Conservation (phyloP, 2,113 vertebrate genomes). For the Hemicordylus capensis region DNA sequence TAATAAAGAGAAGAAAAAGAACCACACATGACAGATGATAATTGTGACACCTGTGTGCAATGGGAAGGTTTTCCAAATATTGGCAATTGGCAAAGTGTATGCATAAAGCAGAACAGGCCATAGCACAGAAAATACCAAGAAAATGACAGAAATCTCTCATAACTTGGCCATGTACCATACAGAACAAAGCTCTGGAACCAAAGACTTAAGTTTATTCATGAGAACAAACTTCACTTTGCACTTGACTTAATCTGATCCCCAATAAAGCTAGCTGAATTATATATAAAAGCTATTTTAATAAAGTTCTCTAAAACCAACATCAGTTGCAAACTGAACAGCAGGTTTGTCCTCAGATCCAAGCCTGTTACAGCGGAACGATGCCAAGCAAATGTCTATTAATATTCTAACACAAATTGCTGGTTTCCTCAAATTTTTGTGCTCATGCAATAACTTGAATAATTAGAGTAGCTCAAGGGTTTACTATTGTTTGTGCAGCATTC, state of each 20-base stretch:
- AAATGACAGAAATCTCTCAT: not conserved
- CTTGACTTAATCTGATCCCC: constrained; percentile 46
- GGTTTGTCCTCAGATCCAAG: constrained; percentile 67
- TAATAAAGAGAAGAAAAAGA: not conserved
- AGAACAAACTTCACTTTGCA: constrained; percentile 44
- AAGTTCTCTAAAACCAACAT: constrained; percentile 51
- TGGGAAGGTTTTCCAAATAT: not conserved
- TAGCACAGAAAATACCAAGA: not conserved
- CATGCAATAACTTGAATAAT: constrained; percentile 13
- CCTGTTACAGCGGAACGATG: constrained; percentile 62
- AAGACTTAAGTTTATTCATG: constrained; percentile 39
- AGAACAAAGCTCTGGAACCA: constrained; percentile 21
- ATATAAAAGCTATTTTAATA: constrained; percentile 61
- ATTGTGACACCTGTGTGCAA: not conserved
- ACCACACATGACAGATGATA: not conserved
- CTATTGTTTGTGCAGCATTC: not conserved
- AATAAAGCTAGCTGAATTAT: constrained; percentile 47
- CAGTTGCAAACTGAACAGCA: constrained; percentile 71
- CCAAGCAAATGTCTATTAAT: constrained; percentile 67
- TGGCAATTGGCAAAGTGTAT: not conserved
- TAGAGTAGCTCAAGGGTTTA: constrained; percentile 42
- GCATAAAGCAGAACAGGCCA: not conserved
- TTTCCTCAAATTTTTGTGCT: constrained; percentile 20
- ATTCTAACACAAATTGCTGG: constrained; percentile 39
- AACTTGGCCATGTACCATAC: constrained; percentile 12